Evolutionary conservation across 2,888 invertebrate species (phyloP), one percentile per base, ranked within the genome.

Genomic region (Tiliacea citrago): DNA sequence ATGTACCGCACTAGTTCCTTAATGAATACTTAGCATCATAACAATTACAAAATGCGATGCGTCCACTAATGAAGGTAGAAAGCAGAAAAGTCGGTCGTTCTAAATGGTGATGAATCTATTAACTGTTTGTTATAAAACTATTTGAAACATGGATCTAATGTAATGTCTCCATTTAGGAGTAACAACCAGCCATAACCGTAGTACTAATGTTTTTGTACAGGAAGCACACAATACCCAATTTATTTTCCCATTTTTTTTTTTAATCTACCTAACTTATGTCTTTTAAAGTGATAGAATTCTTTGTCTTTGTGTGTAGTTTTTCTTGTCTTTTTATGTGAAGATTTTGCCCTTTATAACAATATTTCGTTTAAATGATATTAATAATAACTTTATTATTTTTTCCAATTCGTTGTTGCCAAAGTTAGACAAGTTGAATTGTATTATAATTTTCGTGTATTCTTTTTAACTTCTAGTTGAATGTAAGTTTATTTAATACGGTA

Each of bases 71-170:
- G 67, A 35, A 65, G n/a, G 39, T 68, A 82, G 72, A 80, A 80
- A 80, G 71, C 78, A 82, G 63, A 68, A 82, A 60, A 55, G 21
- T 55, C 21, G 63, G 62, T 55, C n/a, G 29, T 71, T 82, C 18
- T n/a, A 68, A 63, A 60, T 55, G 39, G 53, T 68, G 55, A 57
- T 58, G 35, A 55, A 58, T 66, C 2, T 60, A 61, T 60, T 65
- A 51, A 58, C 35, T 77, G 45, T 42, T 73, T 77, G 45, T 42
- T 73, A 49, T 42, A 39, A 74, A 53, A 55, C 7, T 42, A 49
- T 10, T 62, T 55, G 7, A 16, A 51, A 42, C 1, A 47, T 29
- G 1, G 13, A 57, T 51, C 13, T 47, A 57, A 21, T 68, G 4
- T 35, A 18, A 55, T 45, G 16, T 51, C 3, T 51, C 7, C 6